These are phyloP conservation scores for Microctonus brassicae DNA, from an alignment of 2,888 invertebrate genomes.

Conservation along the genomic window DNA sequence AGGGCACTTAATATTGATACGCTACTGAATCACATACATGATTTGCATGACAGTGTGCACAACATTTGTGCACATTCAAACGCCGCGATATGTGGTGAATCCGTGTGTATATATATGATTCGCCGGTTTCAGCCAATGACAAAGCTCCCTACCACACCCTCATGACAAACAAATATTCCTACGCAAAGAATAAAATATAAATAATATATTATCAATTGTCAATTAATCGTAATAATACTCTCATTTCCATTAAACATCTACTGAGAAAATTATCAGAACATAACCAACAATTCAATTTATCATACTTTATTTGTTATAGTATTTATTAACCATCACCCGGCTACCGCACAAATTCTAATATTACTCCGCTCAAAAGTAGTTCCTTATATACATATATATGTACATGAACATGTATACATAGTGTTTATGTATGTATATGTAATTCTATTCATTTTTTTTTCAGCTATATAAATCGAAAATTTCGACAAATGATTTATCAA, in stretches of 20 bases:
- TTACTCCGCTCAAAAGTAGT: slow-evolving; percentile 61
- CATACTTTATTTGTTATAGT: not conserved
- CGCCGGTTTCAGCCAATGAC: slow-evolving; percentile 53
- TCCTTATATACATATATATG: slow-evolving; percentile 32
- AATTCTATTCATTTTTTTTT: not conserved
- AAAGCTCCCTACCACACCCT: slow-evolving; percentile 48
- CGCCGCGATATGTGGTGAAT: slow-evolving; percentile 32
- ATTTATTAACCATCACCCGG: not conserved
- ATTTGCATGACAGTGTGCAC: slow-evolving; percentile 46
- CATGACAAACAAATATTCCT: slow-evolving; percentile 51
- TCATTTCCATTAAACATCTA: not conserved
- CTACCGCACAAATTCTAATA: slow-evolving; percentile 35
- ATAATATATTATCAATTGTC: not conserved
- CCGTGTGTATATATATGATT: slow-evolving; percentile 49
- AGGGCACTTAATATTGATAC: slow-evolving; percentile 40
- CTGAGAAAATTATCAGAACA: not conserved
- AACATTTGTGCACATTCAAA: slow-evolving; percentile 44
- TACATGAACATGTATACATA: too few relatives aligned
- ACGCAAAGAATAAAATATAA: slow-evolving; percentile 42
- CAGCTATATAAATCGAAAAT: not conserved
- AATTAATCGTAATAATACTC: not conserved
- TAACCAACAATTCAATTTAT: not conserved
- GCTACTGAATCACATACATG: slow-evolving; percentile 51
- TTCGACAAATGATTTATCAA: not conserved
- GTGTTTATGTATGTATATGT: not conserved